A percentile compares a stretch with the other conserved stretches of the same genome.
phyloP scores from a whole-genome alignment of 2,113 vertebrate species.

The Xiphorhynchus elegans region DNA sequence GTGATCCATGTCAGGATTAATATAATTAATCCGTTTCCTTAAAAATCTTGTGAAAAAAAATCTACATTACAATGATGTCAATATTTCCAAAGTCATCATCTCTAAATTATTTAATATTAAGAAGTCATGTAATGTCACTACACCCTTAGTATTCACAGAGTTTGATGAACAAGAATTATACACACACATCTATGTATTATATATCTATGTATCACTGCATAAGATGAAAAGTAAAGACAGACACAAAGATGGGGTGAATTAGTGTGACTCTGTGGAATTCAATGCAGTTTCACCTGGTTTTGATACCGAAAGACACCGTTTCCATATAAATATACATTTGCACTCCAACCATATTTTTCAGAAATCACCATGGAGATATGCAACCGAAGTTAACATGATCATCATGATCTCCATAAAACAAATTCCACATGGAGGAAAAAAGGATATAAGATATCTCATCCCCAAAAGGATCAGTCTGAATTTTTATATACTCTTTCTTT shows the following conservation, averaged over 20 bases:
- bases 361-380: conserved; percentile 36
- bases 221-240: neutral
- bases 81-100: neutral
- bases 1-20: neutral
- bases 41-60: neutral
- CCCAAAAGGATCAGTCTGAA: neutral
- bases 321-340: conserved; percentile 25
- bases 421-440: conserved; percentile 18
- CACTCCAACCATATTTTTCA: conserved; percentile 19
- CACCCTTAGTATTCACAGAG: neutral
- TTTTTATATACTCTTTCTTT: neutral
- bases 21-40: neutral
- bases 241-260: neutral
- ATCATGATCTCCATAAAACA: conserved; percentile 9
- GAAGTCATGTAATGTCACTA: neutral
- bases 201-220: neutral
- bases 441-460: neutral
- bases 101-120: neutral
- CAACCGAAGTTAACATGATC: conserved; percentile 13
- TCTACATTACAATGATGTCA: neutral
- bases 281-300: conserved; percentile 1
- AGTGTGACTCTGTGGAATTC: neutral
- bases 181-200: neutral
- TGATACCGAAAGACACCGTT: neutral
- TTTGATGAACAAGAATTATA: neutral